Percentiles rank a stretch among this genome's conserved stretches.
Evolutionary conservation across 1,140 invertebrate species (phyloP).

Genomic region (Conus betulinus): DNA sequence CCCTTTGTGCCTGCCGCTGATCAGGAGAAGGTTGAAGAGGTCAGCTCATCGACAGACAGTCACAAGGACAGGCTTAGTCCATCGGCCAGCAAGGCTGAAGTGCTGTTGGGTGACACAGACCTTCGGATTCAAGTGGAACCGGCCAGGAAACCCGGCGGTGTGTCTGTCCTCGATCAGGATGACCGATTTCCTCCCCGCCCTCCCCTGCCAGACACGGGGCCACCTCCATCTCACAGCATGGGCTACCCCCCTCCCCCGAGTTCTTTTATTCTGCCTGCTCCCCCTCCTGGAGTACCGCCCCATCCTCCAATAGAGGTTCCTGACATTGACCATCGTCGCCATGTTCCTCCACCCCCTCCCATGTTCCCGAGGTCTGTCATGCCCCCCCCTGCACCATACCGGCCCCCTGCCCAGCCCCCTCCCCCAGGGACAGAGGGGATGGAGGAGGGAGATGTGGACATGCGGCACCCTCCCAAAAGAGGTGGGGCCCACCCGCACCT

Average conservation of each 20-base stretch:
- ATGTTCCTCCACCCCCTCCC: not conserved
- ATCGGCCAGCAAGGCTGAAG: slow-evolving; percentile 3
- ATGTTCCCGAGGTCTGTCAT: not conserved
- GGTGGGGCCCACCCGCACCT: not conserved
- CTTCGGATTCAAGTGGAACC: slow-evolving; percentile 12
- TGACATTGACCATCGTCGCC: slow-evolving; percentile 27
- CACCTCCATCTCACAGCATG: slow-evolving; percentile 31
- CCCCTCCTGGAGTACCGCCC: slow-evolving; percentile 1
- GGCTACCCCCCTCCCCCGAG: not conserved
- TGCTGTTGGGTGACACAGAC: slow-evolving; percentile 32
- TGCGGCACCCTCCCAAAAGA: slow-evolving; percentile 9
- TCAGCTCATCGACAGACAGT: slow-evolving; percentile 1
- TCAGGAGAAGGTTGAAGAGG: not conserved
- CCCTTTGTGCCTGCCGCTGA: not conserved
- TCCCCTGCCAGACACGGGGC: slow-evolving; percentile 29
- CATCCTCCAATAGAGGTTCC: slow-evolving; percentile 8
- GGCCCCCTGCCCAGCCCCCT: slow-evolving; percentile 35
- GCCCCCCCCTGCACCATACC: not conserved
- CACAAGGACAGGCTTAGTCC: not conserved
- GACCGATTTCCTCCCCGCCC: slow-evolving; percentile 32
- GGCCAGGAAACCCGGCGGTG: not conserved
- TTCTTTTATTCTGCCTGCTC: not conserved
- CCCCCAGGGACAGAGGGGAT: slow-evolving; percentile 42
- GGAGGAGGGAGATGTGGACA: slow-evolving; percentile 21
- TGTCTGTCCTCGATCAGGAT: slow-evolving; percentile 35